Evolutionary conservation across 2,113 vertebrate genomes (phyloP), one percentile per base, ranked within the genome.

Genomic region (Tachycineta bicolor): DNA sequence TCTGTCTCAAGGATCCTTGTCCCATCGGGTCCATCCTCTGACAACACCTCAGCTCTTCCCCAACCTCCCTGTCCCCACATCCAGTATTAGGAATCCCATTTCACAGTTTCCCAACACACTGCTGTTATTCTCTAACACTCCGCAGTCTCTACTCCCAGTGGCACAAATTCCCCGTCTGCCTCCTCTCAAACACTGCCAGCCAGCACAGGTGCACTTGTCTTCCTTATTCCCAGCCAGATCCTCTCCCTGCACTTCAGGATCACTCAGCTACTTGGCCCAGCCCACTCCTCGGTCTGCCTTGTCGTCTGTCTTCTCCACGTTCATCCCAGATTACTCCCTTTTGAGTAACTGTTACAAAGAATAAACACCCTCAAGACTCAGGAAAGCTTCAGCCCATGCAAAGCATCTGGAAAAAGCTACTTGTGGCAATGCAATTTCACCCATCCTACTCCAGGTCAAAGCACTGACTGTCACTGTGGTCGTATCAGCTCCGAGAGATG

Each of bases 191-290:
- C 65, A 39, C 50, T 46, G 43, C 23, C 63, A 49, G 43, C 53
- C 67, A 23, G 10, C 5, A 43, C 31, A 64, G 31, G 53, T 25
- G 33, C 4, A 28, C 10, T 37, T 33, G 19, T 34, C 24, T 33
- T 58, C 22, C 59, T 39, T 34, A 20, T 52, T 77, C 21, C 62
- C 67, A 69, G n/a, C 3, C 34, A 47, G 34, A 90, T 7, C 25
- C 19, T 37, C 67, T 47, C 47, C 23, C 22, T 4, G 5, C 0
- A 0, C 15, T 58, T 25, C 41, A 53, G 29, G 33, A 70, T 67
- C 29, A 39, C 31, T 46, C 26, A 44, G 37, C 26, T 67, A 15
- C 29, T 49, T 43, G 15, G 19, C 47, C 50, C 65, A 78, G 41
- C 19, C 29, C 26, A 26, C 59, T 87, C 34, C 21, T 73, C 4